Base-by-base conservation (phyloP, 2,797 vertebrate species). In the Hyperoplus lanceolatus region DNA sequence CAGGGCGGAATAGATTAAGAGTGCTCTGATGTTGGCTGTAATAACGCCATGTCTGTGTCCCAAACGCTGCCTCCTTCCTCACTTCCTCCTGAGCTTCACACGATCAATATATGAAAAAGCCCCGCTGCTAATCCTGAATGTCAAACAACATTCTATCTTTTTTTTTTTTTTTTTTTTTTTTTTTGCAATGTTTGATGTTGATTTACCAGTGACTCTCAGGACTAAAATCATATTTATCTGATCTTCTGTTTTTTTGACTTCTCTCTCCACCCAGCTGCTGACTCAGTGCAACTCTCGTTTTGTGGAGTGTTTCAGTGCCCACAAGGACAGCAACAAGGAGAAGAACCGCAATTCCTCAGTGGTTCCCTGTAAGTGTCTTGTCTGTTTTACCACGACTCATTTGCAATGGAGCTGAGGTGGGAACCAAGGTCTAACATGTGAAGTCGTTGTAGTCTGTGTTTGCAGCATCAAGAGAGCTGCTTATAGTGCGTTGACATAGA, bases 341-440 rank as follows among this genome's bases (percentile, higher is more conserved):
- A 99, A 99, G 95, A 99, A 99, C 95, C 97, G 98, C 87, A 99
- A 98, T 90, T 99, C 98, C 88, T 98, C 97, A 3, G 98, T 99
- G 13, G 97, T 99, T 92, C 98, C 98, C 16, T 97, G 98, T 99
- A 95, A 97, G 97, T 94, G 59, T 66, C 77, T 51, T 38, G 48
- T 83, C 73, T 70, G 46, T 72, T 77, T 71, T 68, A 74, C 71
- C 41, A 14, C 70, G 68, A 70, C 42, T 7, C 55, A 48, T 29
- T 54, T 36, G 11, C 42, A 51, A 5, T 42, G 16, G 73, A 81
- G 81, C 73, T 45, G 64, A 60, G 80, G 71, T 66, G 5, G 57
- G 50, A 45, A 80, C 68, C 66, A 13, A 87, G 83, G 80, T 79
- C 73, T 4, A 75, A 50, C 48, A 56, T 68, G 56, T 61, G 36